Evolutionary conservation across 2,113 vertebrate species (phyloP), one percentile per base, ranked within the genome.

Genomic region (Triplophysa dalaica): DNA sequence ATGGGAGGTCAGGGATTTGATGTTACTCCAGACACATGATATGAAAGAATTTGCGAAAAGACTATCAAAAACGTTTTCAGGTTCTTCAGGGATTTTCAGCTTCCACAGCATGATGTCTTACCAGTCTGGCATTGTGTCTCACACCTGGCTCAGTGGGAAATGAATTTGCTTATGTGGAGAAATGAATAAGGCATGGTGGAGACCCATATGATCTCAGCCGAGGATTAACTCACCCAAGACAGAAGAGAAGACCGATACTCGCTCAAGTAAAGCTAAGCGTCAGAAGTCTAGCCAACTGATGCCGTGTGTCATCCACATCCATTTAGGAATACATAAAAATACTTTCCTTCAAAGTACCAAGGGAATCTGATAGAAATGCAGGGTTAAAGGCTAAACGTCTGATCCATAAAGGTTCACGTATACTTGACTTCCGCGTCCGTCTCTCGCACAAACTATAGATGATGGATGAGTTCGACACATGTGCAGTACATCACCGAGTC

Each of bases 151-250:
- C 11, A 9, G 70, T 72, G 52, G 12, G 29, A 24, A 21, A 22
- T 29, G 13, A 58, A 38, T 58, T 13, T 58, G 70, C 70, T 58
- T 72, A 72, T 19, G 38, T 14, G 8, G 70, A 72, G 19, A 58
- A 72, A 58, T 58, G 7, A 72, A 56, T 21, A 17, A 52, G 19
- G 26, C 22, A 41, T 65, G 10, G 29, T 60, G 13, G 24, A 65
- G 13, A 62, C 38, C 14, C 26, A 69, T 14, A 61, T 26, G 21
- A 24, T 29, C 50, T 64, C 70, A 66, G 45, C 33, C 29, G 22
- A 21, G 52, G 56, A 62, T 61, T 70, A 48, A 60, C 24, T 79
- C 66, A 33, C 45, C 45, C 60, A 58, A 68, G 50, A 84, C 17
- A 45, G n/a, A 72, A 56, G 26, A 58, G 38, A 58, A 58, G 52